Base-by-base conservation (phyloP, 2,888 invertebrate species). In the Arge pagana region DNA sequence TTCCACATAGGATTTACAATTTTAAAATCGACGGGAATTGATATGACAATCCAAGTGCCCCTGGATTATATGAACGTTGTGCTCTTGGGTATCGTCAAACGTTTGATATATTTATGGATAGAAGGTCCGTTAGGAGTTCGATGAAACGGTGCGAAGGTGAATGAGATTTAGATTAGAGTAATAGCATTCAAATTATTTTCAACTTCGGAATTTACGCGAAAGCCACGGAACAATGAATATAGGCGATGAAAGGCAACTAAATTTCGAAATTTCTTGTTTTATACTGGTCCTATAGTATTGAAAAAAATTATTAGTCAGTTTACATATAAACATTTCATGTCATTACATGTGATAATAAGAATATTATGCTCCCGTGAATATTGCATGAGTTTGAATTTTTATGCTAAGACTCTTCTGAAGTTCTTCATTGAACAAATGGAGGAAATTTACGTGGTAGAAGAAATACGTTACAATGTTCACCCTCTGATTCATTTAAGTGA, bases 51-150 rank as follows among this genome's bases (percentile, higher is more conserved):
- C 8, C 21, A 31, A 30, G 18, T 45, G 18, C 45, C 30, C 13
- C 35, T 45, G 31, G 45, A 28, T 33, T 45, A 45, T 31, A 45
- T 45, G 45, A 28, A 45, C 6, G 33, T 45, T 45, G 45, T 45
- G 21, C 31, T 33, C 15, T 35, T 45, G 13, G 45, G 45, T 28
- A 15, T 45, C 31, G 35, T 30, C 23, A 45, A 21, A 54, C 59
- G 21, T 50, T 53, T 8, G 39, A 57, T 31, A 56, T 5, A 52
- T 11, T 37, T 58, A n/a, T 60, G 55, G 57, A 16, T 52, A 19
- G 35, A 36, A n/a, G 35, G 54, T 31, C 28, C 50, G 37, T 33
- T 33, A 26, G 45, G 37, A n/a, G 11, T 13, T 13, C 30, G 26
- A 21, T 45, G 28, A 13, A 28, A 28, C 21, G 18, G 28, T 37